Percentiles rank a stretch among this genome's conserved stretches.
Conservation (phyloP, 2,888 invertebrate species). For the Anoncus sp. region DNA sequence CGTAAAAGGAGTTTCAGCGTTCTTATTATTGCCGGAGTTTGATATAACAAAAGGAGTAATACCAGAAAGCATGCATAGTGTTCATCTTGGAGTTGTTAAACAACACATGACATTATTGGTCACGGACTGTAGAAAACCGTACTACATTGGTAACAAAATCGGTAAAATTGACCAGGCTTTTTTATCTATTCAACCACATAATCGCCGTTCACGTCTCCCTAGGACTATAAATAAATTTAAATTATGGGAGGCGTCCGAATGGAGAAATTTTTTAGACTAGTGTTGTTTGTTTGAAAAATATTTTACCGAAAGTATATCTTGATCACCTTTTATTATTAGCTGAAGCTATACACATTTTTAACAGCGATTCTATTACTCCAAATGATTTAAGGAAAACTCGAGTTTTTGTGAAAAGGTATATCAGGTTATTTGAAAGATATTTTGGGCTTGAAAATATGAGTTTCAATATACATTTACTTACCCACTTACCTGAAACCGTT, state of each 20-base stretch:
- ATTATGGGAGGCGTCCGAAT: slow-evolving; percentile 48
- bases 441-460: slow-evolving; percentile 35
- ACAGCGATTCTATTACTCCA: slow-evolving; percentile 17
- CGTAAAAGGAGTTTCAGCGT: slow-evolving; percentile 13
- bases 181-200: no score
- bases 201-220: no score
- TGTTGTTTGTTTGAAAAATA: slow-evolving; percentile 18
- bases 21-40: slow-evolving; percentile 19
- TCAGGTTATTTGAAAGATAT: slow-evolving; percentile 21
- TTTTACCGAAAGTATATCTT: slow-evolving; percentile 18
- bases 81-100: slow-evolving; percentile 43
- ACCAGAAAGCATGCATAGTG: slow-evolving; percentile 42
- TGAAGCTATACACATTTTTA: slow-evolving; percentile 30
- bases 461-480: slow-evolving; percentile 46
- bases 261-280: slow-evolving; percentile 37
- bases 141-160: slow-evolving; percentile 36
- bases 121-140: slow-evolving; percentile 5
- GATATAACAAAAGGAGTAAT: slow-evolving; percentile 35
- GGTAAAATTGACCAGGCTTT: no score
- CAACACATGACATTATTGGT: slow-evolving; percentile 37
- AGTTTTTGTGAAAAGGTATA: background rate
- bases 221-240: no score
- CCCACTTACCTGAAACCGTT: slow-evolving; percentile 41
- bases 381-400: no score
- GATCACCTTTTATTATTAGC: slow-evolving; percentile 17